phyloP scores from a whole-genome alignment of 2,113 vertebrate genomes.

The Rhabdomys dilectus region DNA sequence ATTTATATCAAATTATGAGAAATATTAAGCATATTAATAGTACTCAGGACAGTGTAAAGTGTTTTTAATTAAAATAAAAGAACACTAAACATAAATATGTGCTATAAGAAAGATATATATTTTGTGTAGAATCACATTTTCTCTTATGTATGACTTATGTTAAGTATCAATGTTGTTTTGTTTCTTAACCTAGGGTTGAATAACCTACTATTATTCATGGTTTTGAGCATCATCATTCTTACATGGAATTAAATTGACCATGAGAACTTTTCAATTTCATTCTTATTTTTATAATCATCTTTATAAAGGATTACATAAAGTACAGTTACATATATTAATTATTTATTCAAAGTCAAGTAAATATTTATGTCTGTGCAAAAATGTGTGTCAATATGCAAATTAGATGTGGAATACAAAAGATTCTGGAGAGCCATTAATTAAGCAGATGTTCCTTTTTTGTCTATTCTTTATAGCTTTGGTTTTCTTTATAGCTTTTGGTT shows the following conservation, averaged over 20 bases:
- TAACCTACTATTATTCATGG: not conserved
- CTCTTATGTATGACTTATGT: not conserved
- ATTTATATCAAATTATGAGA: conserved; percentile 65
- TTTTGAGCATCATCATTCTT: not conserved
- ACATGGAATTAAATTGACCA: conserved; percentile 45
- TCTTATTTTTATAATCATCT: conserved; percentile 36
- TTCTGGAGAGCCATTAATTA: conserved; percentile 32
- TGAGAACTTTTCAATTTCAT: conserved; percentile 28
- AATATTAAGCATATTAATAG: conserved; percentile 48
- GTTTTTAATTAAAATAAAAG: conserved; percentile 70
- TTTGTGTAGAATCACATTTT: conserved; percentile 33
- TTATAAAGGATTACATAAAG: not conserved
- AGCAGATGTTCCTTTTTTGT: not conserved
- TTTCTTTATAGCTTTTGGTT: too few species aligned
- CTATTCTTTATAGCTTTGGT: not conserved
- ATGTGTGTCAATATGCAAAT: not conserved
- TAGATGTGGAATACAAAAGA: not conserved
- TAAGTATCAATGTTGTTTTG: not conserved
- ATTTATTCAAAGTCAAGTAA: not conserved
- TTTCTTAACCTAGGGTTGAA: not conserved
- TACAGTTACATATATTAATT: conserved; percentile 27
- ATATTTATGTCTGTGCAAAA: not conserved
- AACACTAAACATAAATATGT: conserved; percentile 28
- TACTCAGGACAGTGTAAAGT: conserved; percentile 27
- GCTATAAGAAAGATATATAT: not conserved